A percentile compares a stretch with the other conserved stretches of the same genome.
Conservation (phyloP, 2,797 vertebrate genomes). For the Cynodonichthys magdalenae region DNA sequence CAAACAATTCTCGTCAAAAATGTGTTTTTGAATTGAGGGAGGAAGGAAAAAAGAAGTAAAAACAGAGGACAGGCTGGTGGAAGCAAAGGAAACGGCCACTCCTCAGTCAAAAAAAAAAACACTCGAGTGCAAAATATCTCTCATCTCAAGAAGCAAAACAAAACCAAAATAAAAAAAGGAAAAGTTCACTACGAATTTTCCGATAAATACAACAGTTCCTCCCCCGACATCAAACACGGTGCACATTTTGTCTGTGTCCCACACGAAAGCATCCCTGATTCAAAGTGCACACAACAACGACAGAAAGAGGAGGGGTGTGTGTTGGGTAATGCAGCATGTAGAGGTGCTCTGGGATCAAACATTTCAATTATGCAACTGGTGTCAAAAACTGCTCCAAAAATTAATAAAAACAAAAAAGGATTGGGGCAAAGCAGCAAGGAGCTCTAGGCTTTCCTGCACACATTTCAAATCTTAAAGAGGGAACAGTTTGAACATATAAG, state of each 20-base stretch:
- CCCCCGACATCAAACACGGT: constrained; percentile 33
- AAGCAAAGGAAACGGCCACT: constrained; percentile 43
- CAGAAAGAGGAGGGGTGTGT: constrained; percentile 21
- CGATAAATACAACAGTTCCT: constrained; percentile 22
- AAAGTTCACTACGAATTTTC: constrained; percentile 26
- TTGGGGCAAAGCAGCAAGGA: constrained; percentile 15
- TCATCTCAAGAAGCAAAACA: constrained; percentile 26
- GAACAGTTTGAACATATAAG: constrained; percentile 30
- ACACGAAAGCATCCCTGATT: constrained; percentile 80
- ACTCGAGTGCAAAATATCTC: constrained; percentile 67
- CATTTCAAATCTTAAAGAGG: constrained; percentile 32
- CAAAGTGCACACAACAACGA: constrained; percentile 73
- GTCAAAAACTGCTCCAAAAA: constrained; percentile 15
- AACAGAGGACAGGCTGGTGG: constrained; percentile 43
- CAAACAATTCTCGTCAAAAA: constrained; percentile 23
- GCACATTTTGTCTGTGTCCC: constrained; percentile 65
- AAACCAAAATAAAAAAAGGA: constrained; percentile 8
- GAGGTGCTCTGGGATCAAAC: constrained; percentile 39
- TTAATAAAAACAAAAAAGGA: constrained; percentile 8
- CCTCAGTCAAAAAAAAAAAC: constrained; percentile 28
- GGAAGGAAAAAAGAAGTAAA: constrained; percentile 8
- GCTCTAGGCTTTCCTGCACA: neutral
- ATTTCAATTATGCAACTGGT: constrained; percentile 28
- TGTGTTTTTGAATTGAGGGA: constrained; percentile 17
- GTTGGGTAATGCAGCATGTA: constrained; percentile 43